Conservation (phyloP, 1,140 invertebrate genomes). For the Nautilus pompilius region DNA sequence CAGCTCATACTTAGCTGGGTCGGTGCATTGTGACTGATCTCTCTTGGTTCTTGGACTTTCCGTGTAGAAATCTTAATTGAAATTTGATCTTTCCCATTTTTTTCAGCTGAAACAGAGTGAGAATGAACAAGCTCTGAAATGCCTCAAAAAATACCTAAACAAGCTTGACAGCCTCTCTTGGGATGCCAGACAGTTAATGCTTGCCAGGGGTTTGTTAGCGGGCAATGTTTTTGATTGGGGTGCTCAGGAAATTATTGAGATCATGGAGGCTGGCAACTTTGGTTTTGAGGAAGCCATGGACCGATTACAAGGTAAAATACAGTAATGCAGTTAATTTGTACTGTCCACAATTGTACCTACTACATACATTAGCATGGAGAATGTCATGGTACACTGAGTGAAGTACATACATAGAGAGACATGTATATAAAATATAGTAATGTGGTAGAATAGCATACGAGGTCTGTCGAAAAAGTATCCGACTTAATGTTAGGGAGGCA, state of each 20-base stretch:
- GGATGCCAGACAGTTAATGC: constrained; percentile 59
- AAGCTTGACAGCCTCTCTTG: constrained; percentile 60
- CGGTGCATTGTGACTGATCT: no score
- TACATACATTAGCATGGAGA: no score
- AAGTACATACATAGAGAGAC: no score
- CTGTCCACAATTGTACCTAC: constrained; percentile 6
- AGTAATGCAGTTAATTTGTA: constrained; percentile 4
- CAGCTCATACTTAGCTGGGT: no score
- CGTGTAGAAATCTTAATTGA: neutral
- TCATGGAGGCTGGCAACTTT: constrained; percentile 76
- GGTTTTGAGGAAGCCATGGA: constrained; percentile 76
- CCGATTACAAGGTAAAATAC: constrained; percentile 65
- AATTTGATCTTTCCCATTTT: constrained; percentile 7
- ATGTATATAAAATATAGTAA: no score
- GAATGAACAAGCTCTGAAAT: constrained; percentile 65
- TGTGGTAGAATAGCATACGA: no score
- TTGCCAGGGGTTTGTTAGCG: constrained; percentile 65
- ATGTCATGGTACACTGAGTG: no score
- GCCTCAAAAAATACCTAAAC: constrained; percentile 58
- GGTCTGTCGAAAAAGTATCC: no score
- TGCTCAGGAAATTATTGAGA: constrained; percentile 78
- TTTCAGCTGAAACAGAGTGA: constrained; percentile 67
- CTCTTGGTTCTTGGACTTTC: no score
- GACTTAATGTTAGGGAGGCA: no score
- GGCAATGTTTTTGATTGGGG: constrained; percentile 98